These are phyloP conservation scores for Morus bassanus DNA, from an alignment of 2,797 vertebrate species.

Conservation along the genomic window DNA sequence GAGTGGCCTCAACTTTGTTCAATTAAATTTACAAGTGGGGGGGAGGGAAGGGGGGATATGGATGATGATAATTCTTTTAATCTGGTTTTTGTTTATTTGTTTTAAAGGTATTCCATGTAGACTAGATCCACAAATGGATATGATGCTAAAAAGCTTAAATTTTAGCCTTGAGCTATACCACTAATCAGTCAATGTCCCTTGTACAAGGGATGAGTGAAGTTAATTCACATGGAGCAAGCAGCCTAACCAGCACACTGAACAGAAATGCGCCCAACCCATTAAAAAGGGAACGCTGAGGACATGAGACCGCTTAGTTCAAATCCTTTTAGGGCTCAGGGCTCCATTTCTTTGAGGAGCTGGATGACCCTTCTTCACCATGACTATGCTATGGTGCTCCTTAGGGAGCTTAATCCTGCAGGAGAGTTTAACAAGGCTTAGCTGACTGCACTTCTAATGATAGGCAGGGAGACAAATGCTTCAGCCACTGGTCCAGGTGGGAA, in stretches of 20 bases:
- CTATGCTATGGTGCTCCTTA: rapidly evolving
- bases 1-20: neutral
- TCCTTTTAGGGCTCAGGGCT: neutral
- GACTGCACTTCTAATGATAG: neutral
- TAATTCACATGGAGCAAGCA: neutral
- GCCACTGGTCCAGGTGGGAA: neutral
- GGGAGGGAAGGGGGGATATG: too few relatives aligned
- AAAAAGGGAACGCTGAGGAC: neutral
- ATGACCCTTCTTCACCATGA: neutral
- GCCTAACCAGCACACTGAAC: neutral
- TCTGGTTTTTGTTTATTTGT: neutral
- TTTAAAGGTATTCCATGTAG: neutral
- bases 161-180: neutral
- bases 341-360: neutral
- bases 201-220: neutral
- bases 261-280: neutral
- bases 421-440: neutral
- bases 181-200: neutral
- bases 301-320: neutral
- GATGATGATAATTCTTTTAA: neutral
- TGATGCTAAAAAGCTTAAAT: neutral
- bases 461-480: neutral
- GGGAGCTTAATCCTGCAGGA: neutral
- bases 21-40: neutral
- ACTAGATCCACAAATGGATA: neutral